Conservation (phyloP, 2,797 vertebrate species). For the Sebastes paucispinis region DNA sequence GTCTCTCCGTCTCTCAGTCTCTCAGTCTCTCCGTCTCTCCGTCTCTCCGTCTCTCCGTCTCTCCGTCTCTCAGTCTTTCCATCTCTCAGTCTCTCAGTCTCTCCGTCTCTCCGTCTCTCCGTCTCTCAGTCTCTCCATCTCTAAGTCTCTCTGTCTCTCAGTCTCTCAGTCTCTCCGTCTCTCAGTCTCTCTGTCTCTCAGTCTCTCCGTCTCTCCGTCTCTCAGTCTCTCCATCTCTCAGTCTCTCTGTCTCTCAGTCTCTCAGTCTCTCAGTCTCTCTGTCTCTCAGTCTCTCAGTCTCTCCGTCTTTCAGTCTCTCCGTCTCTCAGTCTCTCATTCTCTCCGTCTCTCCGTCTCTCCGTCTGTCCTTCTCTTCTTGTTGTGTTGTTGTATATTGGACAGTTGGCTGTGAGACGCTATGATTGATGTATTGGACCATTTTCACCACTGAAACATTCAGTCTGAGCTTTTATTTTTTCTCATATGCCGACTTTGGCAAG, state of each 20-base stretch:
- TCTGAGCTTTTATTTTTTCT: neutral
- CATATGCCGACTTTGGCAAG: neutral
- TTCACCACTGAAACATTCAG: neutral
- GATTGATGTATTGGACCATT: neutral
- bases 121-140: neutral
- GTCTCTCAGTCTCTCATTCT: rapidly evolving
- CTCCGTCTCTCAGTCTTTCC: too few relatives aligned
- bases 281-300: rapidly evolving
- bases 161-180: too few relatives aligned
- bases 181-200: rapidly evolving
- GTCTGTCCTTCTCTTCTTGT: too few relatives aligned
- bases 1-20: rapidly evolving
- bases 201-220: rapidly evolving
- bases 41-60: rapidly evolving
- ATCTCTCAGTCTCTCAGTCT: too few relatives aligned
- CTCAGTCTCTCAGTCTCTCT: rapidly evolving
- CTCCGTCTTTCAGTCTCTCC: rapidly evolving
- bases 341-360: rapidly evolving
- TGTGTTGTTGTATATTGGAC: neutral
- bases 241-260: too few relatives aligned
- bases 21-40: rapidly evolving
- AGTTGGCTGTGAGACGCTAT: neutral
- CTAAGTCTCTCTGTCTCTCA: rapidly evolving
- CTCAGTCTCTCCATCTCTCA: rapidly evolving
- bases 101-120: too few relatives aligned